Conservation (phyloP, 1,140 invertebrate genomes). For the Pemphigus obesinymphae region DNA sequence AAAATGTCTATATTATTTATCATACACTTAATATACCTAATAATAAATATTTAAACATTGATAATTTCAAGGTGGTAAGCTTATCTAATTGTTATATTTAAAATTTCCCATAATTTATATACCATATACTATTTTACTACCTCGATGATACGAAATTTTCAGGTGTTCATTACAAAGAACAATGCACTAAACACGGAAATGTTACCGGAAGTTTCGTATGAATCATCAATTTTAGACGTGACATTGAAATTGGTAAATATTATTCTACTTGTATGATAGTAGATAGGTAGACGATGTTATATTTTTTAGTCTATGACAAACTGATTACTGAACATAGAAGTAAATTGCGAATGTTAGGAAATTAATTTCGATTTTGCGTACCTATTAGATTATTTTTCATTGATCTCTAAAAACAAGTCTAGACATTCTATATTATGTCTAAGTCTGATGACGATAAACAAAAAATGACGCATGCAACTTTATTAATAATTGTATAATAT, state of each 20-base stretch:
- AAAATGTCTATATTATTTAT: too few relatives aligned
- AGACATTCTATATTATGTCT: not conserved
- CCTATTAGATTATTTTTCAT: conserved; percentile 13
- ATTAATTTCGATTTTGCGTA: conserved; percentile 2
- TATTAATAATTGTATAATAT: not conserved
- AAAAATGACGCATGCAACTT: not conserved
- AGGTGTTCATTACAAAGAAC: too few relatives aligned
- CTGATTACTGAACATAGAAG: not conserved
- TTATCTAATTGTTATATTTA: too few relatives aligned
- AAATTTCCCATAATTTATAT: too few relatives aligned
- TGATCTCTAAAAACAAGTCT: conserved; percentile 2
- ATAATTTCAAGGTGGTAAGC: too few relatives aligned
- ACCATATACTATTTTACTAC: too few relatives aligned
- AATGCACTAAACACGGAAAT: too few relatives aligned
- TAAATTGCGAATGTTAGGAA: not conserved
- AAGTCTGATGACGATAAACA: not conserved
- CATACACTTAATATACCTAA: too few relatives aligned
- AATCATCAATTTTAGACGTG: not conserved
- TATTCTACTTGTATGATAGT: too few relatives aligned
- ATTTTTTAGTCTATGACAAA: not conserved
- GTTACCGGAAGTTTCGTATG: not conserved
- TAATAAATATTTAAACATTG: too few relatives aligned
- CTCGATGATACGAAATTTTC: too few relatives aligned
- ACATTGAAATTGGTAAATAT: not conserved
- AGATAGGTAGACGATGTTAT: not conserved